A percentile compares a stretch with the other conserved stretches of the same genome.
Conservation (phyloP, 37 sponge, comb jelly and placozoan species). For the Diacarnus erythraeanus region DNA sequence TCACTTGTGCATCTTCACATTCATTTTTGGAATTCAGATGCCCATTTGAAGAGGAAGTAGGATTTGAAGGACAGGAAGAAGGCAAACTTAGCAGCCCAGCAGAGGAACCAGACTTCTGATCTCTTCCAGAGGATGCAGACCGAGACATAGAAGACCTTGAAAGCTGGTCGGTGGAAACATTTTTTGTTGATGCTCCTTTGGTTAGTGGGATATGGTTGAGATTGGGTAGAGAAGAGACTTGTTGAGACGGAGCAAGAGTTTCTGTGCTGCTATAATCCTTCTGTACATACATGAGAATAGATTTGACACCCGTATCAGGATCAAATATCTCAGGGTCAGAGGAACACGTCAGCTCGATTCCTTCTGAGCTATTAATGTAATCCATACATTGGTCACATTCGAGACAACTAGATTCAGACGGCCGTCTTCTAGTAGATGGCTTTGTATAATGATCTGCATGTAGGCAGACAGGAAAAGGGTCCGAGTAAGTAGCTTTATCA, state of each 20-base stretch:
- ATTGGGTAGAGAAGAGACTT: neutral
- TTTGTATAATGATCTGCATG: neutral
- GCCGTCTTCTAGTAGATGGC: neutral
- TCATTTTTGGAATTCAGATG: neutral
- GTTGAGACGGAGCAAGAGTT: neutral
- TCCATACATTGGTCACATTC: slow-evolving; percentile 7
- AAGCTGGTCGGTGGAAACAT: neutral
- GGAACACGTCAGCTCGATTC: neutral
- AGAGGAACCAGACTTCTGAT: neutral
- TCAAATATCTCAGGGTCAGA: neutral
- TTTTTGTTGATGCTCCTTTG: neutral
- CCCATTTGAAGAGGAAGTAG: neutral
- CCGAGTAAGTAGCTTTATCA: neutral
- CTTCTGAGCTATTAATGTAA: neutral
- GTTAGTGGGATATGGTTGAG: neutral
- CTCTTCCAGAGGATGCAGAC: neutral
- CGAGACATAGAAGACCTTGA: neutral
- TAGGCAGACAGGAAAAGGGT: neutral
- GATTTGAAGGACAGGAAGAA: neutral
- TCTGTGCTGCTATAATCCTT: neutral
- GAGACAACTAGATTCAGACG: neutral
- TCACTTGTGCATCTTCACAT: neutral
- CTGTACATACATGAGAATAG: neutral
- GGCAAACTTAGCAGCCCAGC: neutral
- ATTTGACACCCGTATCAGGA: neutral